phyloP scores from a whole-genome alignment of 2,888 invertebrate genomes.

The Aphelenchoides bicaudatus region DNA sequence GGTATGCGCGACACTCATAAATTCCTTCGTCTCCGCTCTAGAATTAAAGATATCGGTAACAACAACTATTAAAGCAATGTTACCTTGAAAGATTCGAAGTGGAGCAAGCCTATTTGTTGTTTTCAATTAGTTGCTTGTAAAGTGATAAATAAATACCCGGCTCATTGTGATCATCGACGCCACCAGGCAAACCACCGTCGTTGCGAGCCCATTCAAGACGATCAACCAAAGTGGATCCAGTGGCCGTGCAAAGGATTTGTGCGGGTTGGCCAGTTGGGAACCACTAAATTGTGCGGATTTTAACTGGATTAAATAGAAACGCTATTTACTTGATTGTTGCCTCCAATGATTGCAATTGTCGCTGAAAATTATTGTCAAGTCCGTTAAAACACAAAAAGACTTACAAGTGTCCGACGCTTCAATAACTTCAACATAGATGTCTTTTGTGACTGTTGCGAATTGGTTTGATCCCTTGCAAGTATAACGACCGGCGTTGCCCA shows the following conservation, averaged over 20 bases:
- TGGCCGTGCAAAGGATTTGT: constrained; percentile 55
- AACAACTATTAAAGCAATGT: not conserved
- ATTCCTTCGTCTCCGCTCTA: constrained; percentile 47
- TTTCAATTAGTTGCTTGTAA: too few relatives aligned
- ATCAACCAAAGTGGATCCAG: constrained; percentile 53
- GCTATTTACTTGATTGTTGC: constrained; percentile 52
- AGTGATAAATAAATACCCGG: too few relatives aligned
- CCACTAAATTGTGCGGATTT: too few relatives aligned
- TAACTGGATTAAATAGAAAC: too few relatives aligned
- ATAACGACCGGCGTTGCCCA: constrained; percentile 61
- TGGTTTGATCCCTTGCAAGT: constrained; percentile 61
- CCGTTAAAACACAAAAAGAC: too few relatives aligned
- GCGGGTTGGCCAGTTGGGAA: constrained; percentile 51
- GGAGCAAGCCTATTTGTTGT: too few relatives aligned
- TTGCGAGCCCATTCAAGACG: constrained; percentile 49
- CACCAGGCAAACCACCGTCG: constrained; percentile 43
- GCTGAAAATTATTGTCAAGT: too few relatives aligned
- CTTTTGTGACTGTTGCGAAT: constrained; percentile 58
- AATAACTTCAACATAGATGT: constrained; percentile 57
- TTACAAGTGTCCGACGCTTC: constrained; percentile 54
- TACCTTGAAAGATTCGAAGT: constrained; percentile 57
- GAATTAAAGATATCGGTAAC: constrained; percentile 33
- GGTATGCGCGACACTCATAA: constrained; percentile 55
- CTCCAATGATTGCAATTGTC: constrained; percentile 57
- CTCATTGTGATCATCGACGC: constrained; percentile 58